Base-by-base conservation (phyloP, 1,140 invertebrate genomes). In the Daktulosphaira vitifoliae region DNA sequence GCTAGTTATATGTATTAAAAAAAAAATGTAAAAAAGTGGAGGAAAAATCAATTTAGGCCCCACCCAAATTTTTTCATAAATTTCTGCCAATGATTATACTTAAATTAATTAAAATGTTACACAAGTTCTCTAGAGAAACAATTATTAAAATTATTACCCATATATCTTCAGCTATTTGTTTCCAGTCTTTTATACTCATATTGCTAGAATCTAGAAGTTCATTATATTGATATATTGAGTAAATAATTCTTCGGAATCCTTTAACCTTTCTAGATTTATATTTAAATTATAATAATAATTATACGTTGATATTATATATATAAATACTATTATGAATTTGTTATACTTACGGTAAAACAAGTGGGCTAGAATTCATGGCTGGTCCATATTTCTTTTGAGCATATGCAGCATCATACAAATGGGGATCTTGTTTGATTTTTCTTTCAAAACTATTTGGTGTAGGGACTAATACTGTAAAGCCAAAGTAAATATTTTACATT, bases 181-280 rank as follows among this genome's bases (percentile, higher is more conserved):
- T 85, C 92, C 92, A 98, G 69, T 96, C 89, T 50, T 86, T 81
- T 77, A 90, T 88, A 0, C 85, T 87, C 89, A 97, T 95, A 74
- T 96, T 93, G 51, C 89, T 89, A 0, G 92, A 96, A 74, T 98
- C 95, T 56, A 95, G 77, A 0, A 98, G 77, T 0, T 85, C 87
- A 15, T 88, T 81, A 74, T 96, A 97, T 75, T 98, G 94, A 44
- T 83, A 76, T 33, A 98, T 82, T 67, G 81, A 83, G 71, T 95
- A 96, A 44, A 88, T 74, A 26, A 94, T 81, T 42, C 77, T 71
- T 44, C 69, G 68, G 53, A 70, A 68, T 39, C 67, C 65, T 54
- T 71, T 53, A 9, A 71, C 67, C n/a, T 65, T 9, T 49, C 71
- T 72, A 33, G 29, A 33, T 6, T 33, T 33, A 6, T n/a, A n/a